Base-by-base conservation (phyloP, 2,888 invertebrate species). In the Trissolcus brochymenae region DNA sequence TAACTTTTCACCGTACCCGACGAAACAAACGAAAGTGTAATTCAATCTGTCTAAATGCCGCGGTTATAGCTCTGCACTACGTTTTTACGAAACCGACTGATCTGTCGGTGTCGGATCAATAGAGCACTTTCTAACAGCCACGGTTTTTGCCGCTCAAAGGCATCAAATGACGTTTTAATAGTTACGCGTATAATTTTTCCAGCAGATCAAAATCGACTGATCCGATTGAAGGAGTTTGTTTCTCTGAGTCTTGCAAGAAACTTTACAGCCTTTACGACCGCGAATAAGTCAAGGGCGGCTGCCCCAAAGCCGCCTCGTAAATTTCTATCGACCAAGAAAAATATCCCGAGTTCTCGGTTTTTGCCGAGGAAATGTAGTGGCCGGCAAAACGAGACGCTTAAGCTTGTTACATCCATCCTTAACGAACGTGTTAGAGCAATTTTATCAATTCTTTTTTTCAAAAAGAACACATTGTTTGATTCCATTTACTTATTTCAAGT, bases 241-340 rank as follows among this genome's bases (percentile, higher is more conserved):
- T 61, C 74, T n/a, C 40, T 16, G 54, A 40, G 16, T 53, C 67
- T 66, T 41, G 61, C 29, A 57, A 62, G 67, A 67, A 57, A 74
- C 62, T 67, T 74, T 74, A 62, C 67, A 62, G 51, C 57, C 74
- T 56, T 72, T 62, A 62, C 67, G 74, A 62, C 62, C 74, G 19
- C 62, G 67, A 74, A 67, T 74, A 74, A 74, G 75, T 75, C 75
- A 75, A 29, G 35, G 53, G 59, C 40, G 75, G 68, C 61, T 67
- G 56, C 55, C 41, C 64, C 54, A 68, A 60, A 64, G 68, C 65
- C 68, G 62, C 65, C 64, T 75, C 75, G 70, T 75, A 75, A 75
- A 75, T 68, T 70, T 64, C 70, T 60, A 75, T 75, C 64, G 75
- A 68, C 68, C 50, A 65, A 68, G 75, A 70, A 75, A 68, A 75